Base-by-base conservation (phyloP, 2,888 invertebrate species). In the Pristionchus exspectatus region DNA sequence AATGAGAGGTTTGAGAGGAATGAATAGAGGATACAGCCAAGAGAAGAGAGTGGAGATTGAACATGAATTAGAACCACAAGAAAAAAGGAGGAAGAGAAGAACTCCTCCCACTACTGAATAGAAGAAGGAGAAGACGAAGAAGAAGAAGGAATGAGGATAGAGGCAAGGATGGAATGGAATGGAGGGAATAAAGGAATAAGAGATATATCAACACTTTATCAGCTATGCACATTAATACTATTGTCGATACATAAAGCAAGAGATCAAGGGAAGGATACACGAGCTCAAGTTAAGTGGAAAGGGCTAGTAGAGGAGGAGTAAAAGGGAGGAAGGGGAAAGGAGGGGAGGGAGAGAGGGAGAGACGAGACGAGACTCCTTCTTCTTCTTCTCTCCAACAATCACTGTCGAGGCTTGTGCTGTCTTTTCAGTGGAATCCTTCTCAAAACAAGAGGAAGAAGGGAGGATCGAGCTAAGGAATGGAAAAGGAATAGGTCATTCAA, bases 51-150 rank as follows among this genome's bases (percentile, higher is more conserved):
- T 44, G 77, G 27, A n/a, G 77, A 77, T 12, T 50, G 44, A 50
- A 50, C 44, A 50, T 24, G 44, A 44, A 72, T 33, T 14, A 63
- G 63, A 63, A 63, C 63, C 63, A 18, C 21, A 63, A 72, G 72
- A 27, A 72, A 24, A 44, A 44, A 44, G 44, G 44, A 44, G 72
- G 33, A 33, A 27, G 72, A 33, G 72, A 27, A 44, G 44, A 33
- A 77, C 77, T 77, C 72, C 27, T 72, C 33, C 72, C 72, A 72
- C 77, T 33, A 27, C n/a, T 69, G 69, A 69, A 69, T 69, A 27
- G 84, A 84, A 44, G 54, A 54, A 18, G 81, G n/a, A 81, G 81
- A 77, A 16, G 50, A 50, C 16, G 81, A 50, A 24, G 54, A 24
- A 30, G 84, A 56, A 84, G 84, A 27, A 84, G 84, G 56, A 84